phyloP scores from a whole-genome alignment of 1,140 invertebrate species.

The Apis florea region DNA sequence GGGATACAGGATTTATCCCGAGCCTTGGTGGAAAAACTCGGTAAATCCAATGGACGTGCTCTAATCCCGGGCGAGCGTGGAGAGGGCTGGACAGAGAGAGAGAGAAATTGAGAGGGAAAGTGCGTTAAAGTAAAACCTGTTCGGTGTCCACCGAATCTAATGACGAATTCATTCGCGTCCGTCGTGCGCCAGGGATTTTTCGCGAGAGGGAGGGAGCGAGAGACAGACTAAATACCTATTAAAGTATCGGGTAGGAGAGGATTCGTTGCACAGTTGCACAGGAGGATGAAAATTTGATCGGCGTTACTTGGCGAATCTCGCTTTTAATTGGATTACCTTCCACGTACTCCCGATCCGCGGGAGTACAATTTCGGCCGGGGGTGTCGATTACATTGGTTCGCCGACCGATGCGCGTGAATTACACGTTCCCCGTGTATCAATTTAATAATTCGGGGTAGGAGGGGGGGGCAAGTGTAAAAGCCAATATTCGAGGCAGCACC shows the following conservation, averaged over 20 bases:
- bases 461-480: constrained; percentile 42
- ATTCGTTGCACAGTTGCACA: not conserved
- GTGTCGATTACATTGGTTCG: constrained; percentile 60
- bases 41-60: constrained; percentile 59
- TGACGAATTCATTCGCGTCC: constrained; percentile 66
- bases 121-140: constrained; percentile 49
- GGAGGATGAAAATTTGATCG: constrained; percentile 61
- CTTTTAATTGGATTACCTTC: constrained; percentile 53
- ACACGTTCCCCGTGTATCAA: constrained; percentile 55
- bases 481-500: constrained; percentile 40
- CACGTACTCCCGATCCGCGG: constrained; percentile 29
- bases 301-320: constrained; percentile 58
- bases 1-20: constrained; percentile 71
- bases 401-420: constrained; percentile 43
- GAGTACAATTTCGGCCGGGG: constrained; percentile 49
- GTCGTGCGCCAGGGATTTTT: constrained; percentile 23
- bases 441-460: constrained; percentile 55
- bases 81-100: not conserved
- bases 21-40: constrained; percentile 58
- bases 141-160: constrained; percentile 56
- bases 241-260: constrained; percentile 49
- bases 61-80: constrained; percentile 70
- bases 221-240: constrained; percentile 49
- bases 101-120: not conserved
- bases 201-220: not conserved